These are phyloP conservation scores for Cyprinodon variegatus DNA, from an alignment of 2,113 vertebrate species.

Conservation along the genomic window DNA sequence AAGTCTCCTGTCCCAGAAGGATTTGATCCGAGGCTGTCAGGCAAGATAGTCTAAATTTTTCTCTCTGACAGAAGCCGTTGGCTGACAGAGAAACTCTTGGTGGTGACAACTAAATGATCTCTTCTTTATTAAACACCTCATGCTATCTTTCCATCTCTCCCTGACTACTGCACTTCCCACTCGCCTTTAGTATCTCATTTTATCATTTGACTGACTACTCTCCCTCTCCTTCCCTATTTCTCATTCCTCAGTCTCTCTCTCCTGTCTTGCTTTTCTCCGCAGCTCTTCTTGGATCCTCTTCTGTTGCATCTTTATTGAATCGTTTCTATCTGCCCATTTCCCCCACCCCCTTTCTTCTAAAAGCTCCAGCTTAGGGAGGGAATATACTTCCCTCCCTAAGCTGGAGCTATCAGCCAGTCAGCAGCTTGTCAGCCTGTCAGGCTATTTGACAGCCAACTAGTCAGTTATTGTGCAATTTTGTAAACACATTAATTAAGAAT, in stretches of 20 bases:
- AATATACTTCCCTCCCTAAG: conserved; percentile 38
- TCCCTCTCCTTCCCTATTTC: conserved; percentile 53
- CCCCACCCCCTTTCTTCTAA: conserved; percentile 9
- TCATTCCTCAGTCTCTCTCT: conserved; percentile 35
- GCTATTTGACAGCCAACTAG: conserved; percentile 55
- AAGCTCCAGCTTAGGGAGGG: conserved; percentile 8
- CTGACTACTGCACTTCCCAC: conserved; percentile 56
- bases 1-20: conserved; percentile 62
- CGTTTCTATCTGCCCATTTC: conserved; percentile 20
- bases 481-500: conserved; percentile 75
- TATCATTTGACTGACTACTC: conserved; percentile 69
- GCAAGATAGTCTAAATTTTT: conserved; percentile 46
- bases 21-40: conserved; percentile 67
- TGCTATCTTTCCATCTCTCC: conserved; percentile 65
- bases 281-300: conserved; percentile 28
- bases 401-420: conserved; percentile 43
- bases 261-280: conserved; percentile 3
- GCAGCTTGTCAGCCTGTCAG: conserved; percentile 55
- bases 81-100: conserved; percentile 71
- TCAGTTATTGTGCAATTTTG: conserved; percentile 54
- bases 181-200: conserved; percentile 61
- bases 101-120: conserved; percentile 82
- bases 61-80: conserved; percentile 58
- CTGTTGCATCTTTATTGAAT: conserved; percentile 35
- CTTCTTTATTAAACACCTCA: conserved; percentile 84